These are phyloP conservation scores for Drosophila mayri DNA, from an alignment of 1,140 invertebrate species.

Conservation along the genomic window DNA sequence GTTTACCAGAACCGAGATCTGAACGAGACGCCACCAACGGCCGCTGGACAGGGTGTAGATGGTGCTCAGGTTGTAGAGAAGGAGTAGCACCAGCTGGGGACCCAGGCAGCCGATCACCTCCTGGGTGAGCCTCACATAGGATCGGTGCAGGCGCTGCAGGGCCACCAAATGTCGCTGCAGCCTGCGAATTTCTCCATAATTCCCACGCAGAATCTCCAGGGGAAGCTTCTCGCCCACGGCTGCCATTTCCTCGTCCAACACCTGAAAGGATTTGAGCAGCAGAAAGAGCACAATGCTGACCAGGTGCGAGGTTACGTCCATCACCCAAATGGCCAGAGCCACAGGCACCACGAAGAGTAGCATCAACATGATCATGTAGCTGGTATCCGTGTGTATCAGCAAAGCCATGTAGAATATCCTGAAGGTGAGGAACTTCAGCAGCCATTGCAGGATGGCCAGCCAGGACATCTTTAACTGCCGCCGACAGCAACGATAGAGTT, in stretches of 20 bases:
- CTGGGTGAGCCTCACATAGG: conserved; percentile 43
- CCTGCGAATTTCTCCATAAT: conserved; percentile 24
- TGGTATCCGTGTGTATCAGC: neutral
- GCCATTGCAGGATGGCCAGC: conserved; percentile 36
- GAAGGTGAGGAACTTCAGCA: conserved; percentile 41
- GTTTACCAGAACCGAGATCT: conserved; percentile 36
- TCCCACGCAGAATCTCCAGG: conserved; percentile 28
- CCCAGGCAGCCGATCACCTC: conserved; percentile 45
- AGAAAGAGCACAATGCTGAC: conserved; percentile 33
- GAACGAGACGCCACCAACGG: conserved; percentile 28
- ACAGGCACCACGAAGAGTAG: conserved; percentile 31
- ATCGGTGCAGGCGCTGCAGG: conserved; percentile 39
- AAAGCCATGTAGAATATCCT: conserved; percentile 25
- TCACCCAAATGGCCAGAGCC: conserved; percentile 42
- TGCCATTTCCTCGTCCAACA: conserved; percentile 37
- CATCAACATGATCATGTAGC: neutral
- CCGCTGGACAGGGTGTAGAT: conserved; percentile 48
- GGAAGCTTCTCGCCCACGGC: conserved; percentile 20
- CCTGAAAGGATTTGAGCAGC: conserved; percentile 50
- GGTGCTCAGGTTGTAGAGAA: conserved; percentile 53
- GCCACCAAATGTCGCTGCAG: conserved; percentile 15
- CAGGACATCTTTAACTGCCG: conserved; percentile 42
- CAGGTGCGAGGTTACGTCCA: conserved; percentile 51
- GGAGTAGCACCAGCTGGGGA: conserved; percentile 46
- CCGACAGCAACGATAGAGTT: conserved; percentile 33